A percentile compares a stretch with the other conserved stretches of the same genome.
Evolutionary conservation across 2,888 invertebrate genomes (phyloP).

Genomic region (Hyles lineata): DNA sequence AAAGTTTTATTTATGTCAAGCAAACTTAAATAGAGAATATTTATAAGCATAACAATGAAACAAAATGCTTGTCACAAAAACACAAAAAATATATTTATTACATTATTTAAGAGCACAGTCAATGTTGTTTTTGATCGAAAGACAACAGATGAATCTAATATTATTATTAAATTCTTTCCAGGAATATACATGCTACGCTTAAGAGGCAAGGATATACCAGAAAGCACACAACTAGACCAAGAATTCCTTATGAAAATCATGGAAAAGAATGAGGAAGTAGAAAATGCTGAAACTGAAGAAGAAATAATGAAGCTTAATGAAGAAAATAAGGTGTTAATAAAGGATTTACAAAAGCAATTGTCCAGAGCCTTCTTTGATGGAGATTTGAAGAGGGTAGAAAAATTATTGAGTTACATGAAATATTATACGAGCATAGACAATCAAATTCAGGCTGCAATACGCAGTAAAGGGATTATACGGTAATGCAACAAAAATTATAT

Average conservation of each 20-base stretch:
- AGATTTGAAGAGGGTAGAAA: slow-evolving; percentile 87
- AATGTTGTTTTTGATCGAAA: too few relatives aligned
- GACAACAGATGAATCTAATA: slow-evolving; percentile 22
- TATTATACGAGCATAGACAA: slow-evolving; percentile 92
- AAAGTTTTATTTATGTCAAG: too few relatives aligned
- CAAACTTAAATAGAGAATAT: too few relatives aligned
- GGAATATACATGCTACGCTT: slow-evolving; percentile 92
- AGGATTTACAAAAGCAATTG: slow-evolving; percentile 83
- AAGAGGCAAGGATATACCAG: slow-evolving; percentile 87
- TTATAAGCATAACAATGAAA: too few relatives aligned
- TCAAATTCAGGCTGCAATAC: slow-evolving; percentile 88
- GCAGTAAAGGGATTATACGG: slow-evolving; percentile 84
- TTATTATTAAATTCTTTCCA: slow-evolving; percentile 45
- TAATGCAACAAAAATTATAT: slow-evolving; percentile 39
- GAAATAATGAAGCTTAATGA: slow-evolving; percentile 85
- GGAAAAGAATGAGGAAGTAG: slow-evolving; percentile 95
- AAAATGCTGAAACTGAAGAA: slow-evolving; percentile 85
- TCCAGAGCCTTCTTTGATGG: slow-evolving; percentile 87
- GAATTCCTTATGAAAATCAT: slow-evolving; percentile 92
- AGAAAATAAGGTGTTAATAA: slow-evolving; percentile 84
- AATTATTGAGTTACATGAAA: slow-evolving; percentile 90
- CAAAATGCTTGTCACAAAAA: too few relatives aligned
- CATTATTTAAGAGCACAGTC: too few relatives aligned
- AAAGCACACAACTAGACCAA: slow-evolving; percentile 87
- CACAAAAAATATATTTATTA: too few relatives aligned